Percentiles rank a stretch among this genome's conserved stretches.
phyloP scores from a whole-genome alignment of 2,888 invertebrate genomes.

The Diaphora mendica region DNA sequence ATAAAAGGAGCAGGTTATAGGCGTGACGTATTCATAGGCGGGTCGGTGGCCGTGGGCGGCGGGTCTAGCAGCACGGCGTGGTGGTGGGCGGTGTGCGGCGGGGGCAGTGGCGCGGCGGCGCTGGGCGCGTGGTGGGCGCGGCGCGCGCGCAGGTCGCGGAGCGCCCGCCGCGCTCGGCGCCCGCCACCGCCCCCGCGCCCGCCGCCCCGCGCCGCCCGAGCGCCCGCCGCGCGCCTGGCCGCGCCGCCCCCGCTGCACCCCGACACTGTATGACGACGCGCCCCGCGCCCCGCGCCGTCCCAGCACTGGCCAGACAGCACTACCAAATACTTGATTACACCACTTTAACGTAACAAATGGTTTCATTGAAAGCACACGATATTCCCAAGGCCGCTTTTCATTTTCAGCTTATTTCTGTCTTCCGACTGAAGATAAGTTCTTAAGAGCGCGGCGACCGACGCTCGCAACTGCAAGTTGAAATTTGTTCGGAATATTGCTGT shows the following conservation, averaged over 20 bases:
- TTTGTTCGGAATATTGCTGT: no score
- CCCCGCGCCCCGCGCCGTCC: slow-evolving; percentile 61
- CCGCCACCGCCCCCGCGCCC: slow-evolving; percentile 73
- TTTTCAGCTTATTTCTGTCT: background rate
- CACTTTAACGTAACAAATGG: slow-evolving; percentile 67
- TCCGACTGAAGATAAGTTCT: background rate
- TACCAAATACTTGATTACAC: slow-evolving; percentile 71
- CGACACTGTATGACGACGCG: slow-evolving; percentile 80
- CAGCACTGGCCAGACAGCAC: slow-evolving; percentile 54
- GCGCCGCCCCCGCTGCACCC: slow-evolving; percentile 63
- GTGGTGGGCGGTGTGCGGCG: slow-evolving; percentile 61
- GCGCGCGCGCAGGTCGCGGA: slow-evolving; percentile 56
- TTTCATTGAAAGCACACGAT: slow-evolving; percentile 54
- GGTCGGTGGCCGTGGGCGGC: slow-evolving; percentile 56
- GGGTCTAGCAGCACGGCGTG: slow-evolving; percentile 50
- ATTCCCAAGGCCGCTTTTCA: background rate
- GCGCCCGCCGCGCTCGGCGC: slow-evolving; percentile 64
- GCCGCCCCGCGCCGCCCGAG: slow-evolving; percentile 74
- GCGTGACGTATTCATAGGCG: slow-evolving; percentile 65
- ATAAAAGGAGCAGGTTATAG: slow-evolving; percentile 42
- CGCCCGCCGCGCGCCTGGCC: slow-evolving; percentile 76
- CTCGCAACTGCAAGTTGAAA: no score
- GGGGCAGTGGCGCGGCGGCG: slow-evolving; percentile 61
- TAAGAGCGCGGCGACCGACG: no score
- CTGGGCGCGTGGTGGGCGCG: slow-evolving; percentile 60